These are phyloP conservation scores for Loxodonta africana DNA, from an alignment of 2,113 vertebrate species.

Conservation along the genomic window DNA sequence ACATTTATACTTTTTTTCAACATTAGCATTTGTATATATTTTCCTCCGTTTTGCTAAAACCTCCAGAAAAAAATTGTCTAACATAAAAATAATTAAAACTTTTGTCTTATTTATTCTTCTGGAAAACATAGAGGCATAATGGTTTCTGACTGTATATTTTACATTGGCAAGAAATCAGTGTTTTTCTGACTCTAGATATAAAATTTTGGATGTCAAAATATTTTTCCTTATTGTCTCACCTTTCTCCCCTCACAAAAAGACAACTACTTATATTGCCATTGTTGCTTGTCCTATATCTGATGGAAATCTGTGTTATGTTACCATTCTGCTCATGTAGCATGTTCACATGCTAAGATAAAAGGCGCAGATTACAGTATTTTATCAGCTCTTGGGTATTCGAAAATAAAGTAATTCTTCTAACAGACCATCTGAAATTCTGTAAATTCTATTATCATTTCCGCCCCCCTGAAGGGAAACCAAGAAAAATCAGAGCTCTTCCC, in stretches of 20 bases:
- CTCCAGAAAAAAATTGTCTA: not conserved
- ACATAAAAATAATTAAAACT: constrained; percentile 43
- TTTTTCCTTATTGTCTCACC: not conserved
- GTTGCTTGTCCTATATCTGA: not conserved
- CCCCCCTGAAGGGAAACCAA: not conserved
- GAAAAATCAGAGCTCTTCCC: not conserved
- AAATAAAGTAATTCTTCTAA: constrained; percentile 31
- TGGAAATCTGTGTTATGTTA: not conserved
- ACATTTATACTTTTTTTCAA: not conserved
- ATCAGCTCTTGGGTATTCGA: not conserved
- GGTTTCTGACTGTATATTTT: not conserved
- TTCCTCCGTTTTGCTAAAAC: not conserved
- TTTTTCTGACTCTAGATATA: not conserved
- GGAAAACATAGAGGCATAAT: not conserved
- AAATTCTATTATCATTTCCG: constrained; percentile 9
- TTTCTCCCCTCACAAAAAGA: constrained; percentile 7
- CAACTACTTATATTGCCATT: not conserved
- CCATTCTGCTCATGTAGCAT: not conserved
- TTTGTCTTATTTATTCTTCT: not conserved
- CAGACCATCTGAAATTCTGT: not conserved
- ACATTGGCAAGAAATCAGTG: not conserved
- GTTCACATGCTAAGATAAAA: constrained; percentile 32
- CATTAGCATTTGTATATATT: not conserved
- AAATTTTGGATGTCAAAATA: constrained; percentile 33
- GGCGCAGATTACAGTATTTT: not conserved